Evolutionary conservation across 2,797 vertebrate species (phyloP), one percentile per base, ranked within the genome.

Genomic region (Enteromius trimaculatus): DNA sequence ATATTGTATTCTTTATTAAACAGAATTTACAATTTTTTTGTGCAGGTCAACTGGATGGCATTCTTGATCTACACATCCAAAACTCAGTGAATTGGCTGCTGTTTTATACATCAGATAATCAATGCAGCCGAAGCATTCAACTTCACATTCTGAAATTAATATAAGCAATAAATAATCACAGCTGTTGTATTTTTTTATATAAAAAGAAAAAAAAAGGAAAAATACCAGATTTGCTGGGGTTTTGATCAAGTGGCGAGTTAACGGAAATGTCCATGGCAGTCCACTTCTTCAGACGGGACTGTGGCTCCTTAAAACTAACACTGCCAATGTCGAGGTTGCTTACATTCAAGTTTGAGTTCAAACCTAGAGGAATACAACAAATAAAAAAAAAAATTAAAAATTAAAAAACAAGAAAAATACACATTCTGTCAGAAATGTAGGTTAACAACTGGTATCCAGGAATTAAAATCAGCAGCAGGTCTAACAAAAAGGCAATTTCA

Each of bases 321-420:
- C 95, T 95, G 92, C 95, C 96, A 93, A 98, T 93, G 89, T 99
- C 97, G 94, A 98, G 86, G 84, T 84, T 93, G 95, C 96, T 95
- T 97, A 98, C 97, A 99, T 98, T 99, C 96, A 97, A 95, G 95
- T 97, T 98, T 94, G 97, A 95, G 92, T 96, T 97, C 95, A 98
- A 95, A 96, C 96, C 98, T 99, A 86, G 51, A 86, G 85, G 6
- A 55, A 85, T 21, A 69, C 68, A 51, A n/a, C 19, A 29, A 21
- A 21, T 5, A 0, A 10, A 3, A 53, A n/a, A 14, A 0, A 51
- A 69, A 8, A 79, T 6, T 19, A 0, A 51, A 69, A 8, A 79
- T 6, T 19, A 3, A 65, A 34, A 14, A 55, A 0, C 3, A 53
- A 79, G 16, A 19, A 37, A 37, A 44, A 55, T 29, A 19, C 6